Conservation (phyloP, 2,797 vertebrate species). For the Salarias fasciatus region DNA sequence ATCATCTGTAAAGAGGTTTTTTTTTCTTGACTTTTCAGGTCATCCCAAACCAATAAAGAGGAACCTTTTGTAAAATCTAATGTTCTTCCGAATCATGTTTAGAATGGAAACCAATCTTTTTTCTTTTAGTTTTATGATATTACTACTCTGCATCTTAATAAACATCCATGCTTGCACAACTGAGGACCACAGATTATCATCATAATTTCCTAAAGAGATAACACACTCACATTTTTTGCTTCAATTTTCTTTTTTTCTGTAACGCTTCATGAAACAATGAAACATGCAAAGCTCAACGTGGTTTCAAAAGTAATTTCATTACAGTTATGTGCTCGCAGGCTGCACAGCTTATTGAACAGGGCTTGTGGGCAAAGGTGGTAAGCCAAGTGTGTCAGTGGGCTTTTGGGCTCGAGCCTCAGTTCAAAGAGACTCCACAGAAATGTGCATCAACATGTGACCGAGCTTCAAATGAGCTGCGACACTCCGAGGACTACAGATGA, state of each 20-base stretch:
- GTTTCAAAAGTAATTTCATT: constrained; percentile 18
- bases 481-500: no score
- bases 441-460: no score
- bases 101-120: constrained; percentile 6
- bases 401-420: neutral
- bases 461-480: no score
- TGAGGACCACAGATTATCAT: constrained; percentile 14
- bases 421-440: no score
- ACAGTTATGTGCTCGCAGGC: constrained; percentile 24
- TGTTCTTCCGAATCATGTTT: constrained; percentile 78
- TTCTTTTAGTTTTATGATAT: constrained; percentile 20
- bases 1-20: constrained; percentile 78
- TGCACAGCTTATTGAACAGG: neutral
- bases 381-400: neutral
- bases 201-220: no score
- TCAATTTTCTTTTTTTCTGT: constrained; percentile 7
- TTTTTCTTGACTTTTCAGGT: constrained; percentile 76
- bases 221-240: constrained; percentile 3
- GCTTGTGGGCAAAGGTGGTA: no score
- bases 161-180: constrained; percentile 31
- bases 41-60: constrained; percentile 83
- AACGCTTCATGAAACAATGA: constrained; percentile 5
- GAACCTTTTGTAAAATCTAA: constrained; percentile 85
- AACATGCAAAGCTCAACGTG: constrained; percentile 1
- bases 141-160: constrained; percentile 52